Evolutionary conservation across 2,113 vertebrate genomes (phyloP).

Genomic region (Fukomys damarensis): DNA sequence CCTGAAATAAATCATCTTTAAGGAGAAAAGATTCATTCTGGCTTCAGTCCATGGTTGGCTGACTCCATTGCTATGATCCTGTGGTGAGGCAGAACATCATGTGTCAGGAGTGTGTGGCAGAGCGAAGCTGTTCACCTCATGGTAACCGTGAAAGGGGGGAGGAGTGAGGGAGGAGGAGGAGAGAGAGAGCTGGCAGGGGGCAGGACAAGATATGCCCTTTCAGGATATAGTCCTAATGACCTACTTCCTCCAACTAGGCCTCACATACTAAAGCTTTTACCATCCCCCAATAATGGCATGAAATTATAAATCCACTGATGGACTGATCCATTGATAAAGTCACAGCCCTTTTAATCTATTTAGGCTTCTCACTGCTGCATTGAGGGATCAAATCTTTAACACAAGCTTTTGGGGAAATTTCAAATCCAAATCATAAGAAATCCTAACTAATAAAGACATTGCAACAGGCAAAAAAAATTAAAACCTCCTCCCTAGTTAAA

Average conservation of each 20-base stretch:
- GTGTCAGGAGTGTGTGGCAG: background rate
- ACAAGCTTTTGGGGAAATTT: background rate
- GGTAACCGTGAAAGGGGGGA: background rate
- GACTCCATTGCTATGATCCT: background rate
- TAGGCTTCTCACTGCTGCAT: background rate
- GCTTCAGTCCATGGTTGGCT: background rate
- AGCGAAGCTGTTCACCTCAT: background rate
- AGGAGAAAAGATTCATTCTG: background rate
- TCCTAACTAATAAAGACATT: constrained; percentile 13
- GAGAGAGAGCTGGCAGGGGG: background rate
- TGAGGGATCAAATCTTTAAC: background rate
- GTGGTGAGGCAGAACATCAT: background rate
- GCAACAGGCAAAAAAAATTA: background rate
- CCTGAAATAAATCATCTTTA: background rate
- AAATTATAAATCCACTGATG: background rate
- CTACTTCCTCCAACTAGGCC: background rate
- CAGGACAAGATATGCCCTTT: background rate
- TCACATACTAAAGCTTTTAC: background rate
- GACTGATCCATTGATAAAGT: background rate
- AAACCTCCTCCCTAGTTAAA: background rate
- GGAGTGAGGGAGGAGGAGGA: background rate
- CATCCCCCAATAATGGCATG: background rate
- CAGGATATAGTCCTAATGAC: background rate
- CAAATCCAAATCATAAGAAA: background rate
- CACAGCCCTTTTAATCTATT: background rate